Evolutionary conservation across 2,797 vertebrate genomes (phyloP), one percentile per base, ranked within the genome.

Genomic region (Calcarius lapponicus): DNA sequence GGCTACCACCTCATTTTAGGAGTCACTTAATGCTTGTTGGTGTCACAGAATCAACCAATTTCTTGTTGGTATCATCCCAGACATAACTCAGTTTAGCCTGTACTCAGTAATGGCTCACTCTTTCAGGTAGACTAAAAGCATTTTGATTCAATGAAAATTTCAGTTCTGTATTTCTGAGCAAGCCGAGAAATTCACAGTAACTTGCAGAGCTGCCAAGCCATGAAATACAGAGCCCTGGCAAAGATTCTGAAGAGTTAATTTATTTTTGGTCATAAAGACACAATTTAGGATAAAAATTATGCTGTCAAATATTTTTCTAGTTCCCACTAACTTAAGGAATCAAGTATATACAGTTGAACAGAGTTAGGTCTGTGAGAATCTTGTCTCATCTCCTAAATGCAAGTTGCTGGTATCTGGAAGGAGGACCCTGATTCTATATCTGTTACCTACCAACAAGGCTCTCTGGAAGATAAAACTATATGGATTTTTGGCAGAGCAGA

Each of bases 31-130:
- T 34, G 13, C 19, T 26, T 80, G 10, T 40, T 60, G 48, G 36
- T 11, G 5, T 31, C 38, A 15, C 0, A 1, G 45, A 48, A 45
- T 25, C 11, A 51, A 24, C 9, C 2, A 6, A 1, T 16, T 31
- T 17, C 25, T 31, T 54, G 38, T 29, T 5, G 1, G 8, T 25
- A 3, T 10, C 12, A n/a, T 76, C 38, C 45, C 36, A 66, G 45
- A 26, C 7, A 70, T 13, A 19, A 5, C 34, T 8, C 32, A 21
- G 29, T 64, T 80, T 38, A 64, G 13, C 16, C 47, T 69, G 19
- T 42, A 12, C 29, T 80, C 58, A 7, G 18, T n/a, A 54, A 65
- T 0, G 5, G 14, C 29, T 84, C 42, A 61, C 15, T 80, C 84
- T 50, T 34, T 42, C n/a, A 51, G 32, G 40, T 50, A 54, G 4